A percentile compares a stretch with the other conserved stretches of the same genome.
phyloP scores from a whole-genome alignment of 2,797 vertebrate genomes.

The Rhinophrynus dorsalis region DNA sequence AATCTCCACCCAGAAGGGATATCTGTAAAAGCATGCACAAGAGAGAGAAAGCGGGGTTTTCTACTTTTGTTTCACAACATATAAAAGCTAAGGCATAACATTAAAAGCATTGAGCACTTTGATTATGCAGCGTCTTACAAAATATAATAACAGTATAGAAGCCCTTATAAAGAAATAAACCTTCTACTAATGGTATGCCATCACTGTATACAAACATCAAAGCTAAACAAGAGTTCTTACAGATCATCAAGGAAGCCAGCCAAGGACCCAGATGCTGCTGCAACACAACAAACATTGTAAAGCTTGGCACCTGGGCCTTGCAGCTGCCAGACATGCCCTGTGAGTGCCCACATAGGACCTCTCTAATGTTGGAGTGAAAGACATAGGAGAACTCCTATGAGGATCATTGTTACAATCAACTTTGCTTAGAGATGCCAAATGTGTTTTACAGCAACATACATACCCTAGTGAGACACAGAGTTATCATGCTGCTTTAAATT shows the following conservation, averaged over 20 bases:
- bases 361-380: constrained; percentile 28
- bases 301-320: constrained; percentile 51
- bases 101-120: background rate
- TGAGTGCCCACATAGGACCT: constrained; percentile 48
- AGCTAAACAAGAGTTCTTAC: constrained; percentile 26
- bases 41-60: no score
- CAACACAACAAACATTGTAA: constrained; percentile 25
- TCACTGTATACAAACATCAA: constrained; percentile 30
- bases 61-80: no score
- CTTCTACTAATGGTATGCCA: constrained; percentile 13
- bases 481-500: constrained; percentile 45
- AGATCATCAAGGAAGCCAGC: constrained; percentile 35
- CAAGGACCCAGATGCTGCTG: constrained; percentile 46
- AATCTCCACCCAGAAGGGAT: no score
- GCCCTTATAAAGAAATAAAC: background rate
- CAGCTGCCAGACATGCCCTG: constrained; percentile 50
- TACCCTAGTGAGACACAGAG: constrained; percentile 17
- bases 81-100: background rate
- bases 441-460: constrained; percentile 31
- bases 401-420: constrained; percentile 32
- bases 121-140: background rate
- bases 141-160: background rate
- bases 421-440: constrained; percentile 23
- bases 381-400: constrained; percentile 33
- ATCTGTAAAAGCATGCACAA: no score